A percentile compares a stretch with the other conserved stretches of the same genome.
phyloP scores from a whole-genome alignment of 2,113 vertebrate genomes.

The Collichthys lucidus region DNA sequence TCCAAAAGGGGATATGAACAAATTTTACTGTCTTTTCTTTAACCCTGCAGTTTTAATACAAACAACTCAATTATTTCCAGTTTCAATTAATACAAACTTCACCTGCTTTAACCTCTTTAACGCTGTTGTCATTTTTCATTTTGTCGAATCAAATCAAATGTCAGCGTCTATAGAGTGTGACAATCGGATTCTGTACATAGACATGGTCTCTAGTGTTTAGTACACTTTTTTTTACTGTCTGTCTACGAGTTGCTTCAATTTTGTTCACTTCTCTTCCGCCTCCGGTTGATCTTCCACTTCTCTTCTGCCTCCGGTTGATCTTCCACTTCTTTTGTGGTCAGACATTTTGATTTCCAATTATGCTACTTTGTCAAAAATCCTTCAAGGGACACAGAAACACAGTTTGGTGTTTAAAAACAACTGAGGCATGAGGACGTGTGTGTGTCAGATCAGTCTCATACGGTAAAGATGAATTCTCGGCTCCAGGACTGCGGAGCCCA shows the following conservation, averaged over 20 bases:
- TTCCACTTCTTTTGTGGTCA: background rate
- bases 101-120: slow-evolving; percentile 7
- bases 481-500: too few species aligned
- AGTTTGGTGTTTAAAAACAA: slow-evolving; percentile 17
- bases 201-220: background rate
- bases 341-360: slow-evolving; percentile 33
- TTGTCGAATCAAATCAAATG: slow-evolving; percentile 45
- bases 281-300: too few species aligned
- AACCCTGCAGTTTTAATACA: slow-evolving; percentile 8
- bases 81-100: slow-evolving; percentile 2
- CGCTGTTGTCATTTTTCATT: slow-evolving; percentile 19
- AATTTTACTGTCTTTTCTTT: background rate
- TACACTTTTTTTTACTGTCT: too few species aligned
- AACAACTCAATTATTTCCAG: slow-evolving; percentile 25
- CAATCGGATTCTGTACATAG: background rate
- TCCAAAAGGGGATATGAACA: background rate
- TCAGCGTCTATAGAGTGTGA: slow-evolving; percentile 10
- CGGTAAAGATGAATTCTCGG: too few species aligned
- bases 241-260: too few species aligned
- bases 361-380: slow-evolving; percentile 30
- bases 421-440: slow-evolving; percentile 5
- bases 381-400: background rate
- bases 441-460: slow-evolving; percentile 10
- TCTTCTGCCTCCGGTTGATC: too few species aligned
- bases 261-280: too few species aligned